Evolutionary conservation across 2,888 invertebrate genomes (phyloP).

Genomic region (Eulithis testata): DNA sequence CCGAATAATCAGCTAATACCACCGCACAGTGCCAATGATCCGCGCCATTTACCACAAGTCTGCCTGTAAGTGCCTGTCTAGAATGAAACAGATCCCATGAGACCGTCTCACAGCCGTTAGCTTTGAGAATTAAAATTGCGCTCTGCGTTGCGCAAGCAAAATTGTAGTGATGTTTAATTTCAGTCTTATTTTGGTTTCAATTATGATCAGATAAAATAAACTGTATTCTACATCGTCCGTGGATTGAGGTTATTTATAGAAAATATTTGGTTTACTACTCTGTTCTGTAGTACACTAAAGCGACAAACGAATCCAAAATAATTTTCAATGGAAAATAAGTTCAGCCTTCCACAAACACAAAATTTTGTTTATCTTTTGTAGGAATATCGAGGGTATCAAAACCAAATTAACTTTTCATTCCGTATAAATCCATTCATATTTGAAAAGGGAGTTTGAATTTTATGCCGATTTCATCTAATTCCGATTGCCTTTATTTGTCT

Average conservation of each 20-base stretch:
- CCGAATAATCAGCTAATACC: slow-evolving; percentile 62
- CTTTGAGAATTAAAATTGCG: slow-evolving; percentile 64
- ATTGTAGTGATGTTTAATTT: slow-evolving; percentile 10
- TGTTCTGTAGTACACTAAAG: background rate
- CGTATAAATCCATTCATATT: slow-evolving; percentile 9
- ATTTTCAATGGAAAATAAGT: slow-evolving; percentile 11
- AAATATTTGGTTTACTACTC: too few relatives aligned
- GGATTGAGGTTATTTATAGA: too few relatives aligned
- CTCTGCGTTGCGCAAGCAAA: slow-evolving; percentile 38
- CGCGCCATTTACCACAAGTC: slow-evolving; percentile 68
- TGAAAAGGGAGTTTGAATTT: slow-evolving; percentile 4
- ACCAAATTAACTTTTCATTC: slow-evolving; percentile 13
- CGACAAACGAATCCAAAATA: background rate
- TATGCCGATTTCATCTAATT: background rate
- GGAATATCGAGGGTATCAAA: slow-evolving; percentile 14
- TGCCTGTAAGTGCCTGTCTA: slow-evolving; percentile 67
- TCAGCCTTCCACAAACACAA: background rate
- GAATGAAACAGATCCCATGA: slow-evolving; percentile 57
- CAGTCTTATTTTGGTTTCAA: too few relatives aligned
- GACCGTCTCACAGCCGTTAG: slow-evolving; percentile 62
- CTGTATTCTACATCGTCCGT: too few relatives aligned
- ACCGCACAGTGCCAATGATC: slow-evolving; percentile 55
- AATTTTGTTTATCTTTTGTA: slow-evolving; percentile 6
- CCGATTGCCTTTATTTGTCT: background rate
- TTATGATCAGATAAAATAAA: too few relatives aligned